phyloP scores from a whole-genome alignment of 2,888 invertebrate species.

The Thereva unica region DNA sequence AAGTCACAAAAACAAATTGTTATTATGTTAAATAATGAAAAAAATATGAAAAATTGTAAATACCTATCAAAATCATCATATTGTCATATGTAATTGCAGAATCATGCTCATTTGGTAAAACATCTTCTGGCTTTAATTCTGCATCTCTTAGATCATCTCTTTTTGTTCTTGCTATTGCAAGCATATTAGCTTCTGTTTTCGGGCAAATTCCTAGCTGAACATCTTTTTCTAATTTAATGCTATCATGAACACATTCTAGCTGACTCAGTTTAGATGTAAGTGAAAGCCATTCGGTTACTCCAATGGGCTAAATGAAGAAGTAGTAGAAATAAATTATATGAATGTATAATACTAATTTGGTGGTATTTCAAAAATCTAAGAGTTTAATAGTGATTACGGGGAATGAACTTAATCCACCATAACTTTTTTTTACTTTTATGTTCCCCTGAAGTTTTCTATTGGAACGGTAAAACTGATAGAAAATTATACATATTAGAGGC shows the following conservation, averaged over 20 bases:
- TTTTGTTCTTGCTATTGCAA: constrained; percentile 76
- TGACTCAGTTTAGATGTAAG: constrained; percentile 82
- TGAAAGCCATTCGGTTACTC: constrained; percentile 85
- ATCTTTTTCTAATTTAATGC: constrained; percentile 90
- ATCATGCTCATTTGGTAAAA: constrained; percentile 75
- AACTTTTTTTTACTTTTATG: too few relatives aligned
- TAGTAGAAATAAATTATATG: neutral
- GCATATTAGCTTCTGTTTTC: constrained; percentile 68
- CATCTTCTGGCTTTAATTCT: constrained; percentile 75
- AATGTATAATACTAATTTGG: neutral
- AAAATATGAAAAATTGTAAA: constrained; percentile 45
- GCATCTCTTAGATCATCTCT: constrained; percentile 79
- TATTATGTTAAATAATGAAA: constrained; percentile 12
- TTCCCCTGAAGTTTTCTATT: too few relatives aligned
- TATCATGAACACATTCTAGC: constrained; percentile 91
- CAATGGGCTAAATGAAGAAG: constrained; percentile 60
- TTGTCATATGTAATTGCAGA: constrained; percentile 80
- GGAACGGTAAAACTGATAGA: too few relatives aligned
- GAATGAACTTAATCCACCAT: too few relatives aligned
- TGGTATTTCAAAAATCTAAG: too few relatives aligned
- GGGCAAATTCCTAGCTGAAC: constrained; percentile 71
- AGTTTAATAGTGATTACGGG: too few relatives aligned
- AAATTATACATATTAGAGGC: too few relatives aligned
- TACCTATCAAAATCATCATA: constrained; percentile 82
- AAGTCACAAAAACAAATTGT: constrained; percentile 40